phyloP scores from a whole-genome alignment of 2,888 invertebrate genomes.

The Cheilosia scutellata region DNA sequence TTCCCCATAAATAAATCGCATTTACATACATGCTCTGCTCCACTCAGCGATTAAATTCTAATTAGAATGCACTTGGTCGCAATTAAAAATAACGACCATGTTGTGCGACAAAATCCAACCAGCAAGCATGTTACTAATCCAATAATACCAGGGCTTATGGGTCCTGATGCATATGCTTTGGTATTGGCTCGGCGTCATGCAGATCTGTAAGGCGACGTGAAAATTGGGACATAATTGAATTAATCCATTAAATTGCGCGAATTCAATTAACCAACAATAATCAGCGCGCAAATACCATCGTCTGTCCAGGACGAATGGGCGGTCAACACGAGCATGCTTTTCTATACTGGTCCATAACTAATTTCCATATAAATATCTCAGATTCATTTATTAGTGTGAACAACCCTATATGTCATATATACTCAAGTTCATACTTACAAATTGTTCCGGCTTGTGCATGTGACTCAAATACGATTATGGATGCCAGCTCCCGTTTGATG shows the following conservation, averaged over 20 bases:
- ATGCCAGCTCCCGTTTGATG: constrained; percentile 91
- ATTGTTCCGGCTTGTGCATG: constrained; percentile 91
- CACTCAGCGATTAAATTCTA: not conserved
- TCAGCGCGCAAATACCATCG: not conserved
- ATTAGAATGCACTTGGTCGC: constrained; percentile 12
- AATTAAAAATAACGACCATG: constrained; percentile 6
- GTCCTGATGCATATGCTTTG: not conserved
- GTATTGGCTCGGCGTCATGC: not conserved
- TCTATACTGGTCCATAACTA: too few relatives aligned
- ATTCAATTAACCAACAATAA: constrained; percentile 58
- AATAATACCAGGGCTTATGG: constrained; percentile 4
- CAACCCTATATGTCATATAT: not conserved
- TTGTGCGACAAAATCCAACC: constrained; percentile 24
- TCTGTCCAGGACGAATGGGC: not conserved
- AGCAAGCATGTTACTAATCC: constrained; percentile 3
- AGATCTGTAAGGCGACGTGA: not conserved
- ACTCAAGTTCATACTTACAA: constrained; percentile 85
- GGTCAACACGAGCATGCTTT: too few relatives aligned
- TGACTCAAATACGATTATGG: constrained; percentile 92
- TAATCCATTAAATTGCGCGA: constrained; percentile 30
- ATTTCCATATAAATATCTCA: constrained; percentile 2
- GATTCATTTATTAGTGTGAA: not conserved
- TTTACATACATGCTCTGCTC: not conserved
- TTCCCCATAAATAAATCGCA: constrained; percentile 2
- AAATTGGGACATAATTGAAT: constrained; percentile 43